Evolutionary conservation across 2,797 vertebrate species (phyloP), one percentile per base, ranked within the genome.

Genomic region (Cirrhinus mrigala): DNA sequence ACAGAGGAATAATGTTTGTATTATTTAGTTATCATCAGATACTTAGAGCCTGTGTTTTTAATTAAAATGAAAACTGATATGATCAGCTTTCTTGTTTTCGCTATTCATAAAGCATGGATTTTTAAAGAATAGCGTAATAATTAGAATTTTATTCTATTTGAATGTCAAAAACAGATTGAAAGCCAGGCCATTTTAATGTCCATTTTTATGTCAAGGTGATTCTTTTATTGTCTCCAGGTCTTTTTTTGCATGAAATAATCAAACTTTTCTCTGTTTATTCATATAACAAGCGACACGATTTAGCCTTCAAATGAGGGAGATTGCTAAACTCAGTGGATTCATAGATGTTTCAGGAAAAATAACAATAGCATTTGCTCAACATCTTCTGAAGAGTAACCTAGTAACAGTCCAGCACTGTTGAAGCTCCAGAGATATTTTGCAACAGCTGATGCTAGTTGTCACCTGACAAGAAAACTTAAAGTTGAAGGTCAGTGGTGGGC

Each of bases 341-440:
- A 2, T 12, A 58, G 29, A 56, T 60, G 52, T 71, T 56, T 58
- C n/a, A 29, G 6, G 52, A 27, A 37, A 71, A 46, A 64, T 18
- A 37, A 24, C 27, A 33, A 10, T 62, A 73, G 58, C 12, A 14
- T 71, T 48, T 33, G 54, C 27, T 71, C 37, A 78, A 2, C 37
- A 78, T 58, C 56, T 46, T 46, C 56, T 12, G 37, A 62, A 60
- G 40, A 62, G 76, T 78, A 78, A 46, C 56, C 76, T 78, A 78
- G 81, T 73, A 82, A 73, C 24, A 48, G n/a, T 54, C 46, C 33
- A 76, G 22, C 3, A 22, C 37, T 44, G 5, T 52, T 75, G 20
- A 68, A 22, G 54, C 69, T 77, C 73, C 29, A 54, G 46, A 76
- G 46, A 68, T 68, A 27, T 66, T 50, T 76, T 66, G 15, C 29